phyloP scores from a whole-genome alignment of 2,113 vertebrate genomes.

The Antechinus flavipes region DNA sequence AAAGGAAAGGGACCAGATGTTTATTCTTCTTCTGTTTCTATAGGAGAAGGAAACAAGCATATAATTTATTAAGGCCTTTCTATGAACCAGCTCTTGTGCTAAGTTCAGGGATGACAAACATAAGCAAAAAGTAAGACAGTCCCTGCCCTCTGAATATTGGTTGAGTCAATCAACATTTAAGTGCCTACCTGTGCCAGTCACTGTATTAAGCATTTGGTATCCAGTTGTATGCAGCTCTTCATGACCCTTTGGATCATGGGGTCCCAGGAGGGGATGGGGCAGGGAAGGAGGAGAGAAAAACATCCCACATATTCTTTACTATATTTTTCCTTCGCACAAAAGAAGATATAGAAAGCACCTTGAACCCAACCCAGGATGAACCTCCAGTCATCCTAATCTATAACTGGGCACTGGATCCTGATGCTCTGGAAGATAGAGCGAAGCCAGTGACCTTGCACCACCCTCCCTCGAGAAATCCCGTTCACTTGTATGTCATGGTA shows the following conservation, averaged over 20 bases:
- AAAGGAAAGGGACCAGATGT: background rate
- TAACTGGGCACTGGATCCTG: too few relatives aligned
- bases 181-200: too few relatives aligned
- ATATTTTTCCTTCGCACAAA: background rate
- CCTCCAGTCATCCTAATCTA: too few relatives aligned
- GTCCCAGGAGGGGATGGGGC: too few relatives aligned
- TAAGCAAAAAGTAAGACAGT: background rate
- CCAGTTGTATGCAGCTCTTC: too few relatives aligned
- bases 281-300: background rate
- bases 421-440: too few relatives aligned
- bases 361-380: too few relatives aligned
- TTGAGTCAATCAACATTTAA: background rate
- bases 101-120: background rate
- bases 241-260: too few relatives aligned
- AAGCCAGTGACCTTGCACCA: too few relatives aligned
- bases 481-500: too few relatives aligned
- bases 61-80: background rate
- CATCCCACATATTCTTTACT: background rate
- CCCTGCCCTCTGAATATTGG: background rate
- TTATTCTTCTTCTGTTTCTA: background rate
- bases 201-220: background rate
- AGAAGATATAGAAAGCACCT: background rate
- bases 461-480: too few relatives aligned
- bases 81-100: background rate
- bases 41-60: background rate